These are phyloP conservation scores for Philaenus spumarius DNA, from an alignment of 1,140 invertebrate species.

Conservation along the genomic window DNA sequence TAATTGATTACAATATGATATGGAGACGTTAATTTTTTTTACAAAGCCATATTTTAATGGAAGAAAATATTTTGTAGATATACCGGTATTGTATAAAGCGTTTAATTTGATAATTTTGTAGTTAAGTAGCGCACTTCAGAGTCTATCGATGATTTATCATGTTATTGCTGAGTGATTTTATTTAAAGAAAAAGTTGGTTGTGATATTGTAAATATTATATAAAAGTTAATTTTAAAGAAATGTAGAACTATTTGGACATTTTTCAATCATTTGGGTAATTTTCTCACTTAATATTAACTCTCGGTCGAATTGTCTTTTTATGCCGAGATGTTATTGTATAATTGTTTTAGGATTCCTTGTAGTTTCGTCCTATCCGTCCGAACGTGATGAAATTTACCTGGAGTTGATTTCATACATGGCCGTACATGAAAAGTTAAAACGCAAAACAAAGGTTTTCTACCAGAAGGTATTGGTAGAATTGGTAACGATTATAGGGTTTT, in stretches of 20 bases:
- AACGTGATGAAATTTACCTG: too few relatives aligned
- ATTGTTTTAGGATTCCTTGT: too few relatives aligned
- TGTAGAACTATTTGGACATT: not conserved
- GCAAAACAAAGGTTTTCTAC: too few relatives aligned
- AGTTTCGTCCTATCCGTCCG: too few relatives aligned
- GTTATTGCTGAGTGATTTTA: conserved; percentile 9
- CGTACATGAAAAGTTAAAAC: too few relatives aligned
- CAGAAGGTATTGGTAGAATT: too few relatives aligned
- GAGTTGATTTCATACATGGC: too few relatives aligned
- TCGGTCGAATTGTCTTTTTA: too few relatives aligned
- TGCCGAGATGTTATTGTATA: too few relatives aligned
- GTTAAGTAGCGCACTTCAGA: conserved; percentile 7
- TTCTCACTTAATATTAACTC: too few relatives aligned
- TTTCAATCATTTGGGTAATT: not conserved
- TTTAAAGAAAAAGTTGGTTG: conserved; percentile 11
- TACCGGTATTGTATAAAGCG: conserved; percentile 8
- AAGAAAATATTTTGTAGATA: conserved; percentile 8
- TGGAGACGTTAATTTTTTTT: not conserved
- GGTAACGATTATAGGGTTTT: too few relatives aligned
- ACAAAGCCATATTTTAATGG: conserved; percentile 3
- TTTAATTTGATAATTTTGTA: conserved; percentile 10
- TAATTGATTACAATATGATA: not conserved
- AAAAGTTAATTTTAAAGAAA: not conserved
- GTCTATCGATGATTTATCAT: not conserved
- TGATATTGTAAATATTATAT: conserved; percentile 14